Percentiles rank a stretch among this genome's conserved stretches.
These are phyloP conservation scores for Arothron firmamentum DNA, from an alignment of 2,113 vertebrate species.

Conservation along the genomic window DNA sequence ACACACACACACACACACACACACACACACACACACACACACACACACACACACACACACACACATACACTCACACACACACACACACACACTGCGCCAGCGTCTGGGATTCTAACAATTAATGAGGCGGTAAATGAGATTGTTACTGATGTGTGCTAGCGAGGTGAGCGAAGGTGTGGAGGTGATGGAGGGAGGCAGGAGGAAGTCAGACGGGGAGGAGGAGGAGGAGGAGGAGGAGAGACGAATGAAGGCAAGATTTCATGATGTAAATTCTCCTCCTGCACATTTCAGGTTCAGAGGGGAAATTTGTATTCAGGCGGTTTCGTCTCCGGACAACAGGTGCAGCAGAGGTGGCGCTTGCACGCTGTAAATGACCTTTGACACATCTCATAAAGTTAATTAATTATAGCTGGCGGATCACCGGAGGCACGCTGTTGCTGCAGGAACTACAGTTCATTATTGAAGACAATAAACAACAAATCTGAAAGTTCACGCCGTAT, in stretches of 20 bases:
- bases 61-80: conserved; percentile 25
- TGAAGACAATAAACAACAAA: too few species aligned
- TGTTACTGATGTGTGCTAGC: conserved; percentile 73
- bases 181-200: conserved; percentile 56
- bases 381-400: too few species aligned
- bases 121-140: conserved; percentile 76
- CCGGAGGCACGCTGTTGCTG: too few species aligned
- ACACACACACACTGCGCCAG: conserved; percentile 26
- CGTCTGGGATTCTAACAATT: conserved; percentile 60
- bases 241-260: conserved; percentile 42
- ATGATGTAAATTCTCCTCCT: conserved; percentile 55
- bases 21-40: conserved; percentile 1
- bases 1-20: conserved; percentile 25
- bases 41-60: conserved; percentile 9
- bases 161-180: conserved; percentile 62
- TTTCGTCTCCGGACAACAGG: conserved; percentile 5
- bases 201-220: conserved; percentile 33
- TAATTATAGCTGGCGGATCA: too few species aligned
- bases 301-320: conserved; percentile 19
- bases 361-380: too few species aligned
- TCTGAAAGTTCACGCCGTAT: too few species aligned
- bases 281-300: conserved; percentile 45
- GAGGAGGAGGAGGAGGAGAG: conserved; percentile 30
- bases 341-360: not conserved
- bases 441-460: too few species aligned